These are phyloP conservation scores for Spilosoma lubricipeda DNA, from an alignment of 2,888 invertebrate genomes.

Conservation along the genomic window DNA sequence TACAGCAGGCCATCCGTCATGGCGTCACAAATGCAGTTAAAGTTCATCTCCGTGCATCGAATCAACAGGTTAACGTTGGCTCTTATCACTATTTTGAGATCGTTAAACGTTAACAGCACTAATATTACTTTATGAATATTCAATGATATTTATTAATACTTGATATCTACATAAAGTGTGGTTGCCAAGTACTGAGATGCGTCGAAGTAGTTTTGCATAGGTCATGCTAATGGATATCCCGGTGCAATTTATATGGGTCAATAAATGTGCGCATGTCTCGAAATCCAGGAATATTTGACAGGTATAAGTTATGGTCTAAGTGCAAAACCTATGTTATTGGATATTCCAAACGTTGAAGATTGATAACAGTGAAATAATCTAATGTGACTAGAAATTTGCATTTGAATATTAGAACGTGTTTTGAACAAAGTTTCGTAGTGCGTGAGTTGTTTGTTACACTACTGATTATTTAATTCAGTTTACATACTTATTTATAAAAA, in stretches of 20 bases:
- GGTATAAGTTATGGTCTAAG: constrained; percentile 23
- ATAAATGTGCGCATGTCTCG: constrained; percentile 49
- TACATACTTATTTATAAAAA: neutral
- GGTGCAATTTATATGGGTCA: constrained; percentile 48
- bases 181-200: constrained; percentile 20
- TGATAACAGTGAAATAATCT: neutral
- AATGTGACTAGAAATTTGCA: neutral
- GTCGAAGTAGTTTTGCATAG: constrained; percentile 37
- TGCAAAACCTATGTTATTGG: neutral
- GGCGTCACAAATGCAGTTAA: neutral
- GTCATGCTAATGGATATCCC: constrained; percentile 23
- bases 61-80: neutral
- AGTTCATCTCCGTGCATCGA: neutral
- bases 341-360: neutral
- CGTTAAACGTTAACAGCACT: neutral
- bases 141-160: neutral
- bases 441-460: neutral
- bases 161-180: neutral
- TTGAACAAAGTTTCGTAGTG: neutral
- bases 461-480: neutral
- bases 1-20: neutral
- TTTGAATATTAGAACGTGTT: neutral
- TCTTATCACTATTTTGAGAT: neutral
- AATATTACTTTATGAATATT: neutral
- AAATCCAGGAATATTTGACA: constrained; percentile 35